phyloP scores from a whole-genome alignment of 2,888 invertebrate species.

The Erebia palarica region DNA sequence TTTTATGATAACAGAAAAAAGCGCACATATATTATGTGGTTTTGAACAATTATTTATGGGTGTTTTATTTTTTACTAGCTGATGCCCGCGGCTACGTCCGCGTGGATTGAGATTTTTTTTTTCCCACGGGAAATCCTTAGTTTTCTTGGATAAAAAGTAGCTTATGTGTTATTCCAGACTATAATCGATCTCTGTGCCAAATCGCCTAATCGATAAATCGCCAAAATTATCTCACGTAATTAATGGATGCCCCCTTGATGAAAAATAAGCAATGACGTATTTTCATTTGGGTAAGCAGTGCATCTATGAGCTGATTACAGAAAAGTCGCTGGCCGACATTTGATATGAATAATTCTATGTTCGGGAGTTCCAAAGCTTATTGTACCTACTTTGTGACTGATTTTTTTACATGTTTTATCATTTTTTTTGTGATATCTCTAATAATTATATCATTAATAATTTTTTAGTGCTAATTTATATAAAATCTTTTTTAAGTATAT shows the following conservation, averaged over 20 bases:
- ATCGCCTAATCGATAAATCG: too few species aligned
- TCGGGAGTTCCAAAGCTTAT: neutral
- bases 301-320: too few species aligned
- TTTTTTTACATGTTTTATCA: neutral
- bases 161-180: too few species aligned
- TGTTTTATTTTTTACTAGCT: neutral
- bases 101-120: too few species aligned
- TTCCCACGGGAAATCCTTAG: too few species aligned
- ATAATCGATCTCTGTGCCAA: too few species aligned
- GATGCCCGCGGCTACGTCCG: too few species aligned
- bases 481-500: neutral
- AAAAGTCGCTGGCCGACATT: neutral
- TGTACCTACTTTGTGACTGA: neutral
- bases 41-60: neutral
- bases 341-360: neutral
- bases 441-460: neutral
- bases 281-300: too few species aligned
- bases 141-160: too few species aligned
- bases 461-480: neutral
- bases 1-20: neutral
- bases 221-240: too few species aligned
- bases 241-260: too few species aligned
- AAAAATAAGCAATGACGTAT: too few species aligned
- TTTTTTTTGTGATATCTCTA: neutral
- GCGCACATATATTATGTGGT: neutral